A percentile compares a stretch with the other conserved stretches of the same genome.
phyloP scores from a whole-genome alignment of 2,797 vertebrate genomes.

The Cossypha niveicapilla region DNA sequence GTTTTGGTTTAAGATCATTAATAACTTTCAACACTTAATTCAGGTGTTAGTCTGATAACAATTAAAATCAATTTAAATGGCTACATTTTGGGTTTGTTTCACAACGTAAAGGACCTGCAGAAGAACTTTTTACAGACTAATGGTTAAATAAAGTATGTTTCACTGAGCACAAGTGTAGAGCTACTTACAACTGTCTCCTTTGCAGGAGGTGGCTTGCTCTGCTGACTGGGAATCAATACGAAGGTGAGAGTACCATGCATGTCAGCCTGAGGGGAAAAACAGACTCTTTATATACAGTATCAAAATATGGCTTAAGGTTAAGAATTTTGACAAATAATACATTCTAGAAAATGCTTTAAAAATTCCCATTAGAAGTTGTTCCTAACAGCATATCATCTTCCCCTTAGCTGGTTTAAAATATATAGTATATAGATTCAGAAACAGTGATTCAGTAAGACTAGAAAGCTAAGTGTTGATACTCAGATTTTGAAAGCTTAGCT shows the following conservation, averaged over 20 bases:
- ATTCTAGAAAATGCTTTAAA: not conserved
- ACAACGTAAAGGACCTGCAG: not conserved
- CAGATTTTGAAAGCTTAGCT: not conserved
- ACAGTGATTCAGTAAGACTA: not conserved
- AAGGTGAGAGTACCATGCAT: constrained; percentile 97
- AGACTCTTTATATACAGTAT: not conserved
- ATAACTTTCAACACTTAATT: not conserved
- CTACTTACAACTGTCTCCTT: constrained; percentile 94
- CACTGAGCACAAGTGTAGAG: not conserved
- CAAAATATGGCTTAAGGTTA: not conserved
- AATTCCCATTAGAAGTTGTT: not conserved
- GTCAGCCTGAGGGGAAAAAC: constrained; percentile 83
- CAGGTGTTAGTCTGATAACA: not conserved
- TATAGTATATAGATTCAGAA: not conserved
- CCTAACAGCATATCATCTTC: not conserved
- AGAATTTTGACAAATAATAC: not conserved
- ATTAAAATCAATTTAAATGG: not conserved
- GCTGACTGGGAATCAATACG: constrained; percentile 89
- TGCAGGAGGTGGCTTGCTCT: constrained; percentile 83
- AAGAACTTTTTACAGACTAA: not conserved
- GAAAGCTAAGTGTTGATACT: not conserved
- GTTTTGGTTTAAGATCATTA: not conserved
- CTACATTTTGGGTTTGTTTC: not conserved
- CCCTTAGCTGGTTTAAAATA: not conserved
- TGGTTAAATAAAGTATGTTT: not conserved